A percentile compares a stretch with the other conserved stretches of the same genome.
Evolutionary conservation across 2,888 invertebrate species (phyloP).

Genomic region (Subacronicta megacephala): DNA sequence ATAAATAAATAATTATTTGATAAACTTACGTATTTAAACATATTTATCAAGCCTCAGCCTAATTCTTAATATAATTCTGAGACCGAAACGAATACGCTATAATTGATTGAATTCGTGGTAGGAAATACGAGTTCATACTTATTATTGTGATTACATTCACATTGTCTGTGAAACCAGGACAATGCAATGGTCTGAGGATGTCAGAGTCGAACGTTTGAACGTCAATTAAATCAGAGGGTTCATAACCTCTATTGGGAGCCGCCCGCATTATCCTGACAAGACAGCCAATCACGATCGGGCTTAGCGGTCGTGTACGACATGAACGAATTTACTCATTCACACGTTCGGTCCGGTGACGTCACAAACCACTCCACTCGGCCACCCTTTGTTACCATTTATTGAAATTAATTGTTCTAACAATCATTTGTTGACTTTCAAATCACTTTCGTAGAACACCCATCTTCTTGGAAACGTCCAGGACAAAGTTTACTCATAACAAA

Average conservation of each 20-base stretch:
- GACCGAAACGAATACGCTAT: neutral
- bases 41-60: too few relatives aligned
- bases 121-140: constrained; percentile 35
- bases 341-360: constrained; percentile 38
- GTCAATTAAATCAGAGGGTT: constrained; percentile 86
- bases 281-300: constrained; percentile 78
- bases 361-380: constrained; percentile 29
- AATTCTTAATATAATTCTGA: neutral
- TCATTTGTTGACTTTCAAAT: constrained; percentile 54
- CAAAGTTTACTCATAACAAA: constrained; percentile 12
- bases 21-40: too few relatives aligned
- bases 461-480: constrained; percentile 32
- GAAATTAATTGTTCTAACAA: constrained; percentile 44
- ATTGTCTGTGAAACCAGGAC: constrained; percentile 62
- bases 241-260: constrained; percentile 77
- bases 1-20: too few relatives aligned
- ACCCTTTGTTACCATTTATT: constrained; percentile 46
- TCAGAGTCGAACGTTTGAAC: constrained; percentile 66
- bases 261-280: constrained; percentile 82
- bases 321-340: constrained; percentile 73
- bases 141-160: constrained; percentile 53
- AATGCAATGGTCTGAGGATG: constrained; percentile 66
- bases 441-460: constrained; percentile 36
- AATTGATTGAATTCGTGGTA: constrained; percentile 39
- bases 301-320: constrained; percentile 69